Base-by-base conservation (phyloP, 1,140 invertebrate species). In the Brachionus rubens region DNA sequence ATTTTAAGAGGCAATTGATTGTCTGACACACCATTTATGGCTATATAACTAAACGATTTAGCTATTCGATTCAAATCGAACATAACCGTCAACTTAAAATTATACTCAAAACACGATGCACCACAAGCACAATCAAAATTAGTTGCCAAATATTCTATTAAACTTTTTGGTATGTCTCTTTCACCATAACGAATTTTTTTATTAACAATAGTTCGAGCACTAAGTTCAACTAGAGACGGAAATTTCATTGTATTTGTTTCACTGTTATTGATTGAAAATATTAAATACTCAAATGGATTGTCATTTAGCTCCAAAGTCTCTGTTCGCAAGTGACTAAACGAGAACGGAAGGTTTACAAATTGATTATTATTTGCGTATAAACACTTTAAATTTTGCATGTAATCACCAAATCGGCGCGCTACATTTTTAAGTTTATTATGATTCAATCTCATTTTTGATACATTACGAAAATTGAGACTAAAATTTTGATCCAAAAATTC, bases 31-130 rank as follows among this genome's bases (percentile, higher is more conserved):
- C 68, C 68, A 41, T 72, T 54, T 10, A 72, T 54, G 16, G 28
- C 50, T 14, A 72, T 40, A 54, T 72, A 72, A 36, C n/a, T 72
- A 41, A 72, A 72, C 41, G 68, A 72, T 24, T 72, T 72, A n/a
- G 46, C 50, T 48, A 72, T 50, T 54, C 46, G 68, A 72, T 72
- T 54, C 7, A 72, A 36, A 72, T 72, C 68, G 46, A 48, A 54
- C 68, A 72, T 72, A 16, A 16, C 16, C 3, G 50, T 54, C 33
- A 48, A n/a, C 33, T 30, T 48, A 41, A 72, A 72, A 41, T 72
- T 72, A 21, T 72, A 72, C 21, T 72, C 21, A 50, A 72, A 72
- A 26, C 68, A 72, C 10, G 68, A 54, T 9, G 16, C 30, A 41
- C 68, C 68, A 24, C 68, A 72, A 16, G 50, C 40, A 72, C 68